Evolutionary conservation across 2,888 invertebrate genomes (phyloP), one percentile per base, ranked within the genome.

Genomic region (Dione vanillae): DNA sequence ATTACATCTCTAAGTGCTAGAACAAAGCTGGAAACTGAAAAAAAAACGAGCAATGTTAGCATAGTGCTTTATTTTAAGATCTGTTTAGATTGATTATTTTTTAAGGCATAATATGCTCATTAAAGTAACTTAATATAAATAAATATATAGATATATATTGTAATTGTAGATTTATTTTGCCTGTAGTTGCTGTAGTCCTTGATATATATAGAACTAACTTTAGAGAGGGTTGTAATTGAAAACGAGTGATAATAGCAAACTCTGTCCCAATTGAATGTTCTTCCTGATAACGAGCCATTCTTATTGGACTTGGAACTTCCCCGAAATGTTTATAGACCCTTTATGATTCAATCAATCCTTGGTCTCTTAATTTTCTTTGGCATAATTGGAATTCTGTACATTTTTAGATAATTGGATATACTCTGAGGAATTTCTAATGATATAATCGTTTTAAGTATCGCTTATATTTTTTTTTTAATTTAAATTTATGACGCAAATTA

Each of bases 191-290:
- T 52, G 10, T 37, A 43, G 47, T 47, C 51, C 59, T 51, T 59
- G 65, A 27, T 52, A 52, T n/a, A n/a, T n/a, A n/a, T 16, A 37
- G 56, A 16, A 65, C 41, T 59, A 54, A 70, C 66, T 66, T 66
- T 61, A 62, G 61, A 62, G 47, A 61, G 47, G 56, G 66, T 67
- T 80, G 75, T 78, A 81, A 82, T 81, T 80, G 79, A 77, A 81
- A 79, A 73, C 73, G 76, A 52, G 72, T 76, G 76, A 79, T 78
- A 77, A 81, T 76, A 80, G 72, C 66, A 70, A 54, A 68, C 54
- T 62, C 68, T 52, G 54, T 45, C 16, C 68, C 61, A 68, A 65
- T 65, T 73, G 68, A 70, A 65, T 70, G 67, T 70, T 65, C 62
- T 66, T 68, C 19, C 65, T 66, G 73, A 73, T 73, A 73, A 67